Evolutionary conservation across 2,113 vertebrate genomes (phyloP).

Genomic region (Ceuthmochares aereus): DNA sequence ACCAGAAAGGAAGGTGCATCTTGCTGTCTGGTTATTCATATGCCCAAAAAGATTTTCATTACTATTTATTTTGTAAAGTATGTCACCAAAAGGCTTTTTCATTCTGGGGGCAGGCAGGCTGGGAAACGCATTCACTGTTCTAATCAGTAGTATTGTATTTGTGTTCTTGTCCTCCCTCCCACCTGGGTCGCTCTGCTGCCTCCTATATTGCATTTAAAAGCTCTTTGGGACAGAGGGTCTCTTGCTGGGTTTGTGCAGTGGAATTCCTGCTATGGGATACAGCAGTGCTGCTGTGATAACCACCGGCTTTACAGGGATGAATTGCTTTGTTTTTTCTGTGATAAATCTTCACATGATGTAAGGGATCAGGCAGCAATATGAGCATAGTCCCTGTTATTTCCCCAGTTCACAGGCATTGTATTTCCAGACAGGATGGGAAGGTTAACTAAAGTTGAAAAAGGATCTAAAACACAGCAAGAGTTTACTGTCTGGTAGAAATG

Average conservation of each 20-base stretch:
- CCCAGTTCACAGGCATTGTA: conserved; percentile 9
- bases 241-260: not conserved
- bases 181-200: not conserved
- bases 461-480: conserved; percentile 16
- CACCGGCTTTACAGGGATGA: not conserved
- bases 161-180: not conserved
- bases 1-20: not conserved
- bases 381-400: conserved; percentile 20
- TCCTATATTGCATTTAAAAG: not conserved
- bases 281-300: not conserved
- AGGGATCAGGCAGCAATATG: conserved; percentile 25
- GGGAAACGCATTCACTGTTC: not conserved
- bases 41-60: not conserved
- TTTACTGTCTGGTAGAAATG: conserved; percentile 18
- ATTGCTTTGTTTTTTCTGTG: not conserved
- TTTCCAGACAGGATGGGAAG: conserved; percentile 48
- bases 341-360: conserved; percentile 1
- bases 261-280: not conserved
- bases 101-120: not conserved
- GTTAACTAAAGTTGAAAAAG: conserved; percentile 45
- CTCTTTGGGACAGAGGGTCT: not conserved
- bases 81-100: not conserved
- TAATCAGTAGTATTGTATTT: not conserved
- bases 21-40: not conserved
- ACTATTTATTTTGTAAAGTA: not conserved